Evolutionary conservation across 2,888 invertebrate genomes (phyloP), one percentile per base, ranked within the genome.

Genomic region (Nymphalis c-album): DNA sequence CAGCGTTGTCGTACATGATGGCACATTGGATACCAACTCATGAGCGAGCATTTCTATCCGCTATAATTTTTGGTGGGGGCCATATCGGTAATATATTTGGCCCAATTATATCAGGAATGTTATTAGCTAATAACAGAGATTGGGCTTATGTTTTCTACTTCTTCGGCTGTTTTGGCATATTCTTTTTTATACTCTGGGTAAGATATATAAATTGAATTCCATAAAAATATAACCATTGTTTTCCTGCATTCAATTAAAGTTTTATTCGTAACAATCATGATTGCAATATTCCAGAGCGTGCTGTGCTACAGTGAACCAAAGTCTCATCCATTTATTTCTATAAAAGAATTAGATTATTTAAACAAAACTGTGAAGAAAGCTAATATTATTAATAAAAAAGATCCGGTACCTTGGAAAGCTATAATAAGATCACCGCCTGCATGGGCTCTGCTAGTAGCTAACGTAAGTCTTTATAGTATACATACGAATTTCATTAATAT

Each of bases 391-490:
- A 83, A 81, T 66, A 67, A 55, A 6, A 77, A 91, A 35, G 89
- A 90, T 35, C 86, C 91, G 0, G 93, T 94, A 0, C 95, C 95
- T 0, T 95, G 95, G 95, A 88, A 82, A 71, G 85, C 88, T 0
- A 93, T 95, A 50, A 77, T 94, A 0, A 93, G 87, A 0, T 95
- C 93, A 7, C 79, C 89, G 7, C 94, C 95, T 0, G 82, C 95
- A 71, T 93, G 94, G 89, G 95, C 95, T 0, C 76, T 95, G 46
- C 90, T 95, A 5, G 88, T 87, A 10, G 95, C 94, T 65, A 94
- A 94, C 72, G 79, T 80, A 66, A 86, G 87, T 40, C 4, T 40
- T 40, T 13, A 40, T 40, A 13, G 40, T 40, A 13, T 10, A 13
- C 40, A 13, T 40, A 13, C 2, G 40, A 40, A 13, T 40, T 40